phyloP scores from a whole-genome alignment of 2,797 vertebrate genomes.

The Enteromius thamalakanensis region DNA sequence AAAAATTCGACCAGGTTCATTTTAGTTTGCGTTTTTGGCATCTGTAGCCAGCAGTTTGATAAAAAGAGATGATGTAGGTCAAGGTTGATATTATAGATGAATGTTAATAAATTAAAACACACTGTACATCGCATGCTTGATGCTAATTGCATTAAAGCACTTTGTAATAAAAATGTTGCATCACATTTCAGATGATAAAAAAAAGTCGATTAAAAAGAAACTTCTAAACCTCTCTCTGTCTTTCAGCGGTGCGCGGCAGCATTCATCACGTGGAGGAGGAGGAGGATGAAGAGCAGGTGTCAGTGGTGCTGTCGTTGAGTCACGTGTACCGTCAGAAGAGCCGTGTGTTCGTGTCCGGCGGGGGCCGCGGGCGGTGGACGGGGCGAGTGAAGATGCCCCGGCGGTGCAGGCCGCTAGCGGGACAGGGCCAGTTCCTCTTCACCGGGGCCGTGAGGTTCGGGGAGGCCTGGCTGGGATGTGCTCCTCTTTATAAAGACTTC shows the following conservation, averaged over 20 bases:
- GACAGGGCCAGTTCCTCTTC: conserved; percentile 81
- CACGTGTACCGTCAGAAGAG: conserved; percentile 91
- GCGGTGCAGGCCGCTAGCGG: conserved; percentile 75
- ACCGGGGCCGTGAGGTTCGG: conserved; percentile 91
- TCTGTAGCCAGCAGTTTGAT: too few species aligned
- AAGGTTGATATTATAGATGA: too few species aligned
- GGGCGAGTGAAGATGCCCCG: conserved; percentile 78
- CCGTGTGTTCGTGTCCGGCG: conserved; percentile 72
- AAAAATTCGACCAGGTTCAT: too few species aligned
- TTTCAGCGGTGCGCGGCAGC: conserved; percentile 83
- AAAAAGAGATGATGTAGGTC: too few species aligned
- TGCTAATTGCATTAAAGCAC: not conserved
- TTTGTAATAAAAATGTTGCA: not conserved
- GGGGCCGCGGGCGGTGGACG: conserved; percentile 73
- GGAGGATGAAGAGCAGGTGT: conserved; percentile 68
- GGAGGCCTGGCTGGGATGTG: conserved; percentile 89
- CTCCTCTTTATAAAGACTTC: conserved; percentile 89
- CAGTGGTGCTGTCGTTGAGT: conserved; percentile 74
- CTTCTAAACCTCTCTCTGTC: not conserved
- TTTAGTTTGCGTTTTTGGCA: too few species aligned
- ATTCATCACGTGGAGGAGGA: conserved; percentile 70
- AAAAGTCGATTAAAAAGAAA: not conserved
- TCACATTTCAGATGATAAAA: not conserved
- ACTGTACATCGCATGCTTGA: not conserved
- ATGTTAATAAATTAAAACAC: not conserved